These are phyloP conservation scores for Phalloptychus januarius DNA, from an alignment of 2,797 vertebrate species.

Conservation along the genomic window DNA sequence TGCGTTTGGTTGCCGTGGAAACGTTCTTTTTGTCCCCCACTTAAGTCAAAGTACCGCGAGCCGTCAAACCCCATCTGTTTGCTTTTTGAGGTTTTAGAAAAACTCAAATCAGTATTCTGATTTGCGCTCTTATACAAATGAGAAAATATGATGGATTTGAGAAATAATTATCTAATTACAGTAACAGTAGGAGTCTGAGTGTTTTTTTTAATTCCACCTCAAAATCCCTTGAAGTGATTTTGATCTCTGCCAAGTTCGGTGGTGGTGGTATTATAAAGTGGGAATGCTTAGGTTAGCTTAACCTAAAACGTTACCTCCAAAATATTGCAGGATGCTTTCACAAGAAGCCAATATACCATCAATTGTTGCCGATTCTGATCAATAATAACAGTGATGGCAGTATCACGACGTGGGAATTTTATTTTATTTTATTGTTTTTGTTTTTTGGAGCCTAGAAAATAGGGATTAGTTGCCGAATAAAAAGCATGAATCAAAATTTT, in stretches of 20 bases:
- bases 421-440: not conserved
- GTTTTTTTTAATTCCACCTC: not conserved
- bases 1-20: constrained; percentile 42
- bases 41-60: not conserved
- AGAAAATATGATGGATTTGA: not conserved
- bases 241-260: not conserved
- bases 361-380: not conserved
- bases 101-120: not conserved
- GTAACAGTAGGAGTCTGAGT: not conserved
- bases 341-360: not conserved
- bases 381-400: too few species aligned
- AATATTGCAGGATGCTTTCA: not conserved
- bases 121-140: not conserved
- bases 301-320: not conserved
- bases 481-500: not conserved
- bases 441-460: not conserved
- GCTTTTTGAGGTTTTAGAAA: not conserved
- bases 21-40: not conserved
- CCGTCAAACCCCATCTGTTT: not conserved
- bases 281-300: not conserved
- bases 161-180: not conserved
- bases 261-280: not conserved
- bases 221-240: not conserved
- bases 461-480: not conserved
- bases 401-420: not conserved